Conservation (phyloP, 2,797 vertebrate species). For the Sebastes taczanowskii region DNA sequence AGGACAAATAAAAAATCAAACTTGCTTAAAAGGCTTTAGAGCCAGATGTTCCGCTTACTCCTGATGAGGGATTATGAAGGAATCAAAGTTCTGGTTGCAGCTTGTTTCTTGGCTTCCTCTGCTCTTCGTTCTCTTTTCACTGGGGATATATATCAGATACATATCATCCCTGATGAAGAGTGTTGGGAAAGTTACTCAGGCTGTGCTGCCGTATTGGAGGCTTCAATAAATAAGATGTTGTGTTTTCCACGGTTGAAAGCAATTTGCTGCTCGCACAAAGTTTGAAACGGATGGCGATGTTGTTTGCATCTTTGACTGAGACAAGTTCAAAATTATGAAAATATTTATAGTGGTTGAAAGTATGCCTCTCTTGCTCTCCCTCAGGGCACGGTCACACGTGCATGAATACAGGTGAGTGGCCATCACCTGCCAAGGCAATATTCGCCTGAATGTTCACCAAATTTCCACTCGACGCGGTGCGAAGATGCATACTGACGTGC, state of each 20-base stretch:
- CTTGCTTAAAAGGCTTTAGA: slow-evolving; percentile 80
- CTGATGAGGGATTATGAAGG: slow-evolving; percentile 79
- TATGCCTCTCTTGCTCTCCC: too few relatives aligned
- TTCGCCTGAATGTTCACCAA: too few relatives aligned
- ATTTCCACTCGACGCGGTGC: too few relatives aligned
- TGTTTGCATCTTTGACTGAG: too few relatives aligned
- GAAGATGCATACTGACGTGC: too few relatives aligned
- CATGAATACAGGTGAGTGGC: too few relatives aligned
- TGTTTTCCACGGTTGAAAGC: neutral
- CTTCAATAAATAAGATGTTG: neutral
- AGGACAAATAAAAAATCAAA: slow-evolving; percentile 85
- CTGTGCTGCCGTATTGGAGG: neutral
- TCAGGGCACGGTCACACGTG: too few relatives aligned
- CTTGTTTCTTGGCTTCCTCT: slow-evolving; percentile 49
- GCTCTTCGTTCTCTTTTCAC: slow-evolving; percentile 18
- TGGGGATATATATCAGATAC: slow-evolving; percentile 5
- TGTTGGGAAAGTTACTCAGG: neutral
- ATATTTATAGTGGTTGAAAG: too few relatives aligned
- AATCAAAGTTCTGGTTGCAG: slow-evolving; percentile 67
- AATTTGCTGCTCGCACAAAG: too few relatives aligned
- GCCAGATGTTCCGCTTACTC: slow-evolving; percentile 81
- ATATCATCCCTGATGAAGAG: neutral
- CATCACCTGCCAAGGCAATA: too few relatives aligned
- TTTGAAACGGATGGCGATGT: too few relatives aligned
- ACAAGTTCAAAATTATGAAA: too few relatives aligned